phyloP scores from a whole-genome alignment of 1,140 invertebrate species.

The Habropoda laboriosa region DNA sequence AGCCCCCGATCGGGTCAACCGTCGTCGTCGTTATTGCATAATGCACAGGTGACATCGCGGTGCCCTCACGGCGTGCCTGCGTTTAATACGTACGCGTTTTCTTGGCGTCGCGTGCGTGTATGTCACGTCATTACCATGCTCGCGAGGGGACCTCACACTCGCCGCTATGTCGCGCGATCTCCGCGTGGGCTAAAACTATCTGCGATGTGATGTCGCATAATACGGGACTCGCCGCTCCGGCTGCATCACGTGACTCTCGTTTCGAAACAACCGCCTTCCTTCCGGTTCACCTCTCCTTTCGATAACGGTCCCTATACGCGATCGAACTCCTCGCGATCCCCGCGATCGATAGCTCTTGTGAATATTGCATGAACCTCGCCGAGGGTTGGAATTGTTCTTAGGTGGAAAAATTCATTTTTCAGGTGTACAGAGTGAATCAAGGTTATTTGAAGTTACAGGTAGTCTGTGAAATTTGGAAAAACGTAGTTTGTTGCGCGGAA shows the following conservation, averaged over 20 bases:
- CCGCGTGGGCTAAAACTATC: conserved; percentile 58
- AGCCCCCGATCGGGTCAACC: conserved; percentile 38
- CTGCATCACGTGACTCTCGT: conserved; percentile 36
- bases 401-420: too few relatives aligned
- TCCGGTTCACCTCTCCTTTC: conserved; percentile 24
- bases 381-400: too few relatives aligned
- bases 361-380: too few relatives aligned
- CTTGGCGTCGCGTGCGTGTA: conserved; percentile 53
- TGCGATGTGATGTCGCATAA: conserved; percentile 35
- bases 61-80: conserved; percentile 51
- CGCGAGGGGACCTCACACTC: conserved; percentile 41
- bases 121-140: conserved; percentile 64
- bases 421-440: too few relatives aligned
- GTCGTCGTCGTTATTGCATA: conserved; percentile 49
- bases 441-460: too few relatives aligned
- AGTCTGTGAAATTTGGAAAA: too few relatives aligned
- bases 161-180: conserved; percentile 26
- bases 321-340: too few relatives aligned
- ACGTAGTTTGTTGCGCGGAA: too few relatives aligned
- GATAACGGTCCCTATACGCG: neutral
- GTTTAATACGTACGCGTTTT: conserved; percentile 57
- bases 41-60: conserved; percentile 60
- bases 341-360: too few relatives aligned
- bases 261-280: conserved; percentile 51
- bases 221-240: conserved; percentile 17